Evolutionary conservation across 2,797 vertebrate species (phyloP).

Genomic region (Psittacula echo): DNA sequence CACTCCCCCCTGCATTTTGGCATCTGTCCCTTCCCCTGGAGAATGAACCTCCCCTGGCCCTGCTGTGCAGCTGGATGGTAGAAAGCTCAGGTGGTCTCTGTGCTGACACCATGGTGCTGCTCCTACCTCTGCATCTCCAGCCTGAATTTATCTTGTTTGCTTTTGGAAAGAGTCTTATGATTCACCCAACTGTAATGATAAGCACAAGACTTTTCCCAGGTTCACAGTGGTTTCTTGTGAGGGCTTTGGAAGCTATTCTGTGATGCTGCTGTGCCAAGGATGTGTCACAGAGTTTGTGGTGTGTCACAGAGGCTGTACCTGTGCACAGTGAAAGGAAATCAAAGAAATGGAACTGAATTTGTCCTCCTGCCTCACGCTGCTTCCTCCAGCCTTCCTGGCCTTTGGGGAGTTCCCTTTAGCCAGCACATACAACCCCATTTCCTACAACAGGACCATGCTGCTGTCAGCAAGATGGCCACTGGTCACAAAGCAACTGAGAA

Average conservation of each 20-base stretch:
- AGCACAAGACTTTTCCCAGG: background rate
- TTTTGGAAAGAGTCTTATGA: background rate
- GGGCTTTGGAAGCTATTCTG: background rate
- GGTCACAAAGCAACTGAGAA: background rate
- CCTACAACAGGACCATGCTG: background rate
- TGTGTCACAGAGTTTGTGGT: background rate
- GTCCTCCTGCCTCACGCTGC: background rate
- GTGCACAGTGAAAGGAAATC: background rate
- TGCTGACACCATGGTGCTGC: background rate
- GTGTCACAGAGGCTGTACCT: background rate
- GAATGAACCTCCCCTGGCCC: background rate
- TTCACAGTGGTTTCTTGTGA: background rate
- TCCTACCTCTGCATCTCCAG: background rate
- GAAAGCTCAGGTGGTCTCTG: background rate
- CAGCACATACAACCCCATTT: background rate
- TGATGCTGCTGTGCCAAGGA: background rate
- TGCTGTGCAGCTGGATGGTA: background rate
- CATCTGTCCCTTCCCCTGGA: background rate
- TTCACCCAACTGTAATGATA: background rate
- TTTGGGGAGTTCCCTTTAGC: background rate
- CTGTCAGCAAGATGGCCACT: constrained; percentile 2
- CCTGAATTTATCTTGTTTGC: background rate
- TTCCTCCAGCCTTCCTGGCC: background rate
- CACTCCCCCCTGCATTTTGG: background rate
- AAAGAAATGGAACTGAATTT: background rate